Evolutionary conservation across 1,140 invertebrate genomes (phyloP).

Genomic region (Halesus radiatus): DNA sequence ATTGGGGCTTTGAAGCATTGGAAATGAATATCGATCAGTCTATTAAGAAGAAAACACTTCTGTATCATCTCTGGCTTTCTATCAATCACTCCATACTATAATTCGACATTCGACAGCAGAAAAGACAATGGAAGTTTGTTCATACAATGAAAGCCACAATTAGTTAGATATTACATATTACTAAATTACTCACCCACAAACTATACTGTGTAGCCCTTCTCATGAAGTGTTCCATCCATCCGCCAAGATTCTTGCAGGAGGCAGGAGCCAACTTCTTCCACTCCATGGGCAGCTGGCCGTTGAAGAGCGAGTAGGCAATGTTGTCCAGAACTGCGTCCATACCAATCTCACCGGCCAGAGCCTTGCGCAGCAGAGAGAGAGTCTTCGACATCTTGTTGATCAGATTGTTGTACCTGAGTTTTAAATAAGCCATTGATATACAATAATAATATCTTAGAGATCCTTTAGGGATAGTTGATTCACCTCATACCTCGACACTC

Average conservation of each 20-base stretch:
- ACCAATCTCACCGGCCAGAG: conserved; percentile 89
- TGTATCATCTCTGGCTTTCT: too few relatives aligned
- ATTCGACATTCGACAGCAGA: too few relatives aligned
- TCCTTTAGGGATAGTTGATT: too few relatives aligned
- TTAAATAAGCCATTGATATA: not conserved
- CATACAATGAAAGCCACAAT: not conserved
- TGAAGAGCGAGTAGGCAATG: conserved; percentile 84
- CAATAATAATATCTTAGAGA: not conserved
- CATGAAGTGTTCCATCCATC: conserved; percentile 91
- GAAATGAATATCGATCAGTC: too few relatives aligned
- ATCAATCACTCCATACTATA: too few relatives aligned
- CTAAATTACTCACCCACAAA: conserved; percentile 78
- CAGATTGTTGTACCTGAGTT: conserved; percentile 78
- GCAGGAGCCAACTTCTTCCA: conserved; percentile 88
- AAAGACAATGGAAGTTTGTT: too few relatives aligned
- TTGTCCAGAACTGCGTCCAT: conserved; percentile 90
- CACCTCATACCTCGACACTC: not conserved
- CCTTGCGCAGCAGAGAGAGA: conserved; percentile 81
- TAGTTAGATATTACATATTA: not conserved
- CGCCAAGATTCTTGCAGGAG: conserved; percentile 86
- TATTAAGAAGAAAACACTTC: too few relatives aligned
- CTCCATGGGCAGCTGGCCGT: conserved; percentile 84
- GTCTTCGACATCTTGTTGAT: conserved; percentile 81
- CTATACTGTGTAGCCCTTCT: conserved; percentile 76
- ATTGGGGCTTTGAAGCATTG: too few relatives aligned